Evolutionary conservation across 1,140 invertebrate genomes (phyloP).

Genomic region (Dolichoris vasculosae): DNA sequence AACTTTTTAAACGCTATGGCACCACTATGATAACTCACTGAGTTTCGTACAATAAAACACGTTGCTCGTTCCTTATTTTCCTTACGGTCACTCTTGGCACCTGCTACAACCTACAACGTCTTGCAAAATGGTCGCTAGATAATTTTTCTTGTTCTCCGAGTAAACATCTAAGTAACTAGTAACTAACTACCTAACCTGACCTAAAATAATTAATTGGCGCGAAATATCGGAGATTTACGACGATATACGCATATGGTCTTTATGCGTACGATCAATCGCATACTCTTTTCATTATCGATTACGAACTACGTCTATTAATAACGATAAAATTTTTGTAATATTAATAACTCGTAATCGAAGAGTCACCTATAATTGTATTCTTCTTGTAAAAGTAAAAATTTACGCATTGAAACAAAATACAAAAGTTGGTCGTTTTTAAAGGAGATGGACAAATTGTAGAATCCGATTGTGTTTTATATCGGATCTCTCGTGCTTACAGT

Average conservation of each 20-base stretch:
- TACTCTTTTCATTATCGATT: background rate
- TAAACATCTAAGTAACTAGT: constrained; percentile 6
- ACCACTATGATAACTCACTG: background rate
- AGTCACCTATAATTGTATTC: background rate
- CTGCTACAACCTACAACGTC: constrained; percentile 27
- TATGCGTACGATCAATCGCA: background rate
- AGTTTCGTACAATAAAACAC: background rate
- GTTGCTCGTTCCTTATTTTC: background rate
- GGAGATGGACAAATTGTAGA: no score
- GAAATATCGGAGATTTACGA: background rate
- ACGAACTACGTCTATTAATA: background rate
- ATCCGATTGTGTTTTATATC: no score
- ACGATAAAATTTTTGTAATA: background rate
- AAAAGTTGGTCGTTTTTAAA: no score
- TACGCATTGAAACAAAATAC: no score
- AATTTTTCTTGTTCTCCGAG: background rate
- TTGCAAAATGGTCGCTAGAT: constrained; percentile 38
- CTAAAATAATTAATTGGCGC: background rate
- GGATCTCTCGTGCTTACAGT: no score
- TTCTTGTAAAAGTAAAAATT: no score
- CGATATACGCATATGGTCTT: background rate
- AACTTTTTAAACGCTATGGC: background rate
- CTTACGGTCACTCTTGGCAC: constrained; percentile 16
- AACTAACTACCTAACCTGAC: constrained; percentile 22
- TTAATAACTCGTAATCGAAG: background rate